phyloP scores from a whole-genome alignment of 2,888 invertebrate species.

The Cyrtodaria siliqua region DNA sequence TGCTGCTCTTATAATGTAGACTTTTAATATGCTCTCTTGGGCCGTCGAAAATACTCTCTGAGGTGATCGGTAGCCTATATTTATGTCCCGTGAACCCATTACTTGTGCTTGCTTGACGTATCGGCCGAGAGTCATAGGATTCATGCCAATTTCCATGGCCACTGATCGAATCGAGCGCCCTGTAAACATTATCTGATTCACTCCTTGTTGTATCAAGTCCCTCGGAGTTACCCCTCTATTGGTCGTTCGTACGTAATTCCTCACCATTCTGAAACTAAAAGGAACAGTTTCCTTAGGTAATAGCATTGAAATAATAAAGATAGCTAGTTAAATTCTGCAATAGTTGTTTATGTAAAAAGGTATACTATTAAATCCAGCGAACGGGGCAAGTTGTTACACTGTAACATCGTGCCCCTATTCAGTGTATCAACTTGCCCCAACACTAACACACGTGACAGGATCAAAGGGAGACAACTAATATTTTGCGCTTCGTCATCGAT shows the following conservation, averaged over 20 bases:
- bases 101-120: no score
- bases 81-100: slow-evolving; percentile 37
- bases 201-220: slow-evolving; percentile 17
- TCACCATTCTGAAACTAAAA: no score
- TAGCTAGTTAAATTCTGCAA: no score
- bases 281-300: no score
- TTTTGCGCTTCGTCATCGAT: no score
- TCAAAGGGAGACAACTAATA: slow-evolving; percentile 7
- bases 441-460: background rate
- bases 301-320: no score
- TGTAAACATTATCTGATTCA: slow-evolving; percentile 29
- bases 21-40: no score
- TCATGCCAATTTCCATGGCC: slow-evolving; percentile 28
- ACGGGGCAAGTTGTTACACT: slow-evolving; percentile 12
- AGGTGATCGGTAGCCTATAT: slow-evolving; percentile 30
- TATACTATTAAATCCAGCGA: background rate
- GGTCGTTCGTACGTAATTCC: background rate
- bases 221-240: slow-evolving; percentile 22
- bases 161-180: slow-evolving; percentile 44
- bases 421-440: slow-evolving; percentile 13
- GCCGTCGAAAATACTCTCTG: no score
- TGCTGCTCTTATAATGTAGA: slow-evolving; percentile 17
- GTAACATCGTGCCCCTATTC: slow-evolving; percentile 7
- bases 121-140: no score
- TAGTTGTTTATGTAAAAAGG: no score